A percentile compares a stretch with the other conserved stretches of the same genome.
phyloP scores from a whole-genome alignment of 2,888 invertebrate species.

The Hyalella azteca region DNA sequence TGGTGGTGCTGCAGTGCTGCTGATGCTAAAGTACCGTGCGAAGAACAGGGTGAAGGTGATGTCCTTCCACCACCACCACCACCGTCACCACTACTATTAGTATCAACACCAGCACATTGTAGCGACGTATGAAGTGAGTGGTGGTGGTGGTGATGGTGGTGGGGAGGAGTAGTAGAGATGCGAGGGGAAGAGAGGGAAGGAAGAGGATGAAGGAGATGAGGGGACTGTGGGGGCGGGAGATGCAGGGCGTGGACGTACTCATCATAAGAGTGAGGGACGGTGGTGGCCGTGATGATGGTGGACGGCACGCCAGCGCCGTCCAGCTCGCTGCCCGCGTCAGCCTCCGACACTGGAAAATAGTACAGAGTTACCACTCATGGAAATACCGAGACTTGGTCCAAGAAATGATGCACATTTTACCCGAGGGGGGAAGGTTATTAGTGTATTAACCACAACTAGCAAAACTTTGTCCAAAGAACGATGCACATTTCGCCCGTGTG shows the following conservation, averaged over 20 bases:
- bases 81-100: not conserved
- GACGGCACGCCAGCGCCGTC: not conserved
- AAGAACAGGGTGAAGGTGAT: conserved; percentile 16
- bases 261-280: not conserved
- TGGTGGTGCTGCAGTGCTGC: conserved; percentile 11
- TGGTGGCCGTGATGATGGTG: conserved; percentile 8
- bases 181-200: conserved; percentile 11
- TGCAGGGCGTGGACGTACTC: not conserved
- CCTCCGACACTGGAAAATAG: conserved; percentile 28
- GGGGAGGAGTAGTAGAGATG: not conserved
- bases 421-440: too few species aligned
- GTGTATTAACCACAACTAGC: too few species aligned
- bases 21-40: not conserved
- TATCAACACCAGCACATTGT: not conserved
- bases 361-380: not conserved
- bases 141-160: conserved; percentile 11
- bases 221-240: conserved; percentile 1
- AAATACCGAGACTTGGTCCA: too few species aligned
- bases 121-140: conserved; percentile 2
- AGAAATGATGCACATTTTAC: too few species aligned
- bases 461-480: too few species aligned
- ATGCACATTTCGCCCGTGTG: too few species aligned
- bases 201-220: conserved; percentile 9
- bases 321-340: not conserved
- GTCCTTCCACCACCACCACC: not conserved